phyloP scores from a whole-genome alignment of 2,797 vertebrate genomes.

The Chelidonichthys spinosus region DNA sequence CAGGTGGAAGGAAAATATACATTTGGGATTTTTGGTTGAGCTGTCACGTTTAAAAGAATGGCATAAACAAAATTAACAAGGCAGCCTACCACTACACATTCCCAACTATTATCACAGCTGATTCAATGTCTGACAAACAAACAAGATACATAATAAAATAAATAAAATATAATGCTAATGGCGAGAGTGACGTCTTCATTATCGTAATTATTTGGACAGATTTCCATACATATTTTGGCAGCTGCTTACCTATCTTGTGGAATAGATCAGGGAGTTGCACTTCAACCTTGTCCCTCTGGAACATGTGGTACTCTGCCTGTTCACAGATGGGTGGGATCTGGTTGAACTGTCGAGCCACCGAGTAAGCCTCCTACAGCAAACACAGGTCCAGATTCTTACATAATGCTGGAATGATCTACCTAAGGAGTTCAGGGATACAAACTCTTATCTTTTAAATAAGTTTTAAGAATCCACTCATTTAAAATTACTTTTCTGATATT shows the following conservation, averaged over 20 bases:
- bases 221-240: not conserved
- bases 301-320: slow-evolving; percentile 96
- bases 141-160: not conserved
- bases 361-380: slow-evolving; percentile 89
- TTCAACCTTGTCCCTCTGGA: slow-evolving; percentile 95
- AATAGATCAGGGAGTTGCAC: slow-evolving; percentile 94
- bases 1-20: not conserved
- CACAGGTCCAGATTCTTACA: not conserved
- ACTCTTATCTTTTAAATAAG: no score
- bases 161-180: not conserved
- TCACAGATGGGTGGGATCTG: slow-evolving; percentile 94
- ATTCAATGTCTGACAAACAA: not conserved
- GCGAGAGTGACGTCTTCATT: not conserved
- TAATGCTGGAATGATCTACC: no score
- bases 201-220: not conserved
- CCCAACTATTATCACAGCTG: not conserved
- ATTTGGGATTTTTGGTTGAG: not conserved
- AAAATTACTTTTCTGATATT: no score
- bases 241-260: slow-evolving; percentile 91
- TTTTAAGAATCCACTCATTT: no score
- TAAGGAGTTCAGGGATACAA: no score
- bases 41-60: not conserved
- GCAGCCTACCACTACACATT: not conserved
- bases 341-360: slow-evolving; percentile 94
- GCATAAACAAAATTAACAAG: not conserved